These are phyloP conservation scores for Serinus canaria DNA, from an alignment of 2,113 vertebrate species.

Conservation along the genomic window DNA sequence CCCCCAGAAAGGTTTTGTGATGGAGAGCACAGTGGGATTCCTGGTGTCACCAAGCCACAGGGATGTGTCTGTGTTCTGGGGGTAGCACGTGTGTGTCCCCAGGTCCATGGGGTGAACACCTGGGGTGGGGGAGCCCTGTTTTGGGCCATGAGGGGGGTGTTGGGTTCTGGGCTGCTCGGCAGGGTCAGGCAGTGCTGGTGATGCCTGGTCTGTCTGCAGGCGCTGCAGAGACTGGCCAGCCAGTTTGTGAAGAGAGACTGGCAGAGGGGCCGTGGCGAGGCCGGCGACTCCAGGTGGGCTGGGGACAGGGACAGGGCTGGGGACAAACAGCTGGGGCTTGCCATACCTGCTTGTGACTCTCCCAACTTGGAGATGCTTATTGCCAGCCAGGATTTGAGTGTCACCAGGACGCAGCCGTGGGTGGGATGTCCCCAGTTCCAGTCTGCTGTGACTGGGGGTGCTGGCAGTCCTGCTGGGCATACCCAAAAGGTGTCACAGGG, in stretches of 20 bases:
- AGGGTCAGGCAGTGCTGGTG: accelerated
- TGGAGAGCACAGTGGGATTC: background rate
- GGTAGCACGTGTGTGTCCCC: accelerated
- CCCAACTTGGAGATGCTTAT: background rate
- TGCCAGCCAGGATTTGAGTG: background rate
- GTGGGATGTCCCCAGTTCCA: background rate
- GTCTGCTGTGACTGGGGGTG: accelerated
- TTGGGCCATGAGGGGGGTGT: accelerated
- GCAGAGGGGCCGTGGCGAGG: conserved; percentile 78
- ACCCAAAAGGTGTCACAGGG: background rate
- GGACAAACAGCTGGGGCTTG: background rate
- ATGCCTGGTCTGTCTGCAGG: conserved; percentile 46
- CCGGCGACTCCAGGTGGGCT: conserved; percentile 61
- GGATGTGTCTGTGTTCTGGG: background rate
- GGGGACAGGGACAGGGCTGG: background rate
- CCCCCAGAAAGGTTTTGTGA: background rate
- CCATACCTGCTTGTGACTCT: accelerated
- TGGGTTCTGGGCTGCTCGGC: accelerated
- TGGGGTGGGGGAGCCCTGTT: accelerated
- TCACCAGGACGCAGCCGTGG: accelerated
- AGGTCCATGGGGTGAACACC: background rate
- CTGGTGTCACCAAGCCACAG: background rate
- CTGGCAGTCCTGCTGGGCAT: background rate
- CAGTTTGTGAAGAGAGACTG: conserved; percentile 88
- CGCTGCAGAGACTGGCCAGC: conserved; percentile 84